phyloP scores from a whole-genome alignment of 1,140 invertebrate genomes.

The Ooceraea biroi region DNA sequence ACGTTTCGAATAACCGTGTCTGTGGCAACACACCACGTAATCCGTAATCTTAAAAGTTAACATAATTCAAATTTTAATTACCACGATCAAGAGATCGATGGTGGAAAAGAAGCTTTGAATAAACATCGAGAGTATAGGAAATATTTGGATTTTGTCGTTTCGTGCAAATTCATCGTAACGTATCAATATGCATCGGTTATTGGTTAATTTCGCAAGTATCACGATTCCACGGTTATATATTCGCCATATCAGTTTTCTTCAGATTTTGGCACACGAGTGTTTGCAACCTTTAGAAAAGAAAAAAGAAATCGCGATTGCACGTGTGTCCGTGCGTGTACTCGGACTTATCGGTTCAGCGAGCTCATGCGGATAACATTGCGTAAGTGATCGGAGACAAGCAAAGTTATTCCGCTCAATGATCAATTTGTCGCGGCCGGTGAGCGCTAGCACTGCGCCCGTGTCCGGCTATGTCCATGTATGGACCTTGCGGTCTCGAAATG shows the following conservation, averaged over 20 bases:
- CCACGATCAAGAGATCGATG: not conserved
- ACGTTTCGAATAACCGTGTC: not conserved
- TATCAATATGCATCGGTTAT: not conserved
- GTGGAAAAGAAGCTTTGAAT: not conserved
- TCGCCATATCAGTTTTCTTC: not conserved
- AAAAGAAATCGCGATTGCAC: constrained; percentile 43
- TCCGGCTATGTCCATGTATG: constrained; percentile 61
- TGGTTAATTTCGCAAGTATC: not conserved
- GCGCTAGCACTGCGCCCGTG: constrained; percentile 33
- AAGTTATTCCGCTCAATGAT: constrained; percentile 78
- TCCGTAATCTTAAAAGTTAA: not conserved
- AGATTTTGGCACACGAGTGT: not conserved
- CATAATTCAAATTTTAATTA: not conserved
- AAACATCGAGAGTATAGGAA: not conserved
- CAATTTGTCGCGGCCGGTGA: constrained; percentile 75
- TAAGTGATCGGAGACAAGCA: constrained; percentile 72
- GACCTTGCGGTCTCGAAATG: constrained; percentile 63
- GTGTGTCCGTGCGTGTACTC: not conserved
- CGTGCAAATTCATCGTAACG: not conserved
- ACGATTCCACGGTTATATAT: not conserved
- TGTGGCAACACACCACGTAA: not conserved
- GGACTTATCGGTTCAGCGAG: constrained; percentile 77
- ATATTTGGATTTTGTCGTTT: not conserved
- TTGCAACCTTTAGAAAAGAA: not conserved
- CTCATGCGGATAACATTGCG: constrained; percentile 75